Percentiles rank a stretch among this genome's conserved stretches.
These are phyloP conservation scores for Samia ricini DNA, from an alignment of 1,140 invertebrate genomes.

Conservation along the genomic window DNA sequence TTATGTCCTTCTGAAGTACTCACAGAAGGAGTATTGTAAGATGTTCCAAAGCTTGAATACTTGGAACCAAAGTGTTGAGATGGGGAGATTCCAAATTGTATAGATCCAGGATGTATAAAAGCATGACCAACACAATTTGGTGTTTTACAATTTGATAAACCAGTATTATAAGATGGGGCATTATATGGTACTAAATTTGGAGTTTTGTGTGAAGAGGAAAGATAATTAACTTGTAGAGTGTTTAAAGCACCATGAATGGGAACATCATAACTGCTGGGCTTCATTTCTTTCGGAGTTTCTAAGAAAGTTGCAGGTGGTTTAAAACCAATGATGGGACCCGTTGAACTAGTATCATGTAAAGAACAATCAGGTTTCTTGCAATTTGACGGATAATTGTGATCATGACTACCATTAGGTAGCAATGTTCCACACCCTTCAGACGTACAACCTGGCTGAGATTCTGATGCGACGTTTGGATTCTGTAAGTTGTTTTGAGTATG, in stretches of 20 bases:
- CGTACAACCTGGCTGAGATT: too few relatives aligned
- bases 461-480: background rate
- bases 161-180: background rate
- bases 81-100: background rate
- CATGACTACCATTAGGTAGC: too few relatives aligned
- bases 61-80: background rate
- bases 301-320: slow-evolving; percentile 21
- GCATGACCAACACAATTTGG: slow-evolving; percentile 20
- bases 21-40: background rate
- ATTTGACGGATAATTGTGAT: background rate
- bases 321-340: background rate
- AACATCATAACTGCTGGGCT: slow-evolving; percentile 48
- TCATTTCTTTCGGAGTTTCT: slow-evolving; percentile 32
- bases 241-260: slow-evolving; percentile 32
- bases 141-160: slow-evolving; percentile 7
- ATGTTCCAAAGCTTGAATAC: background rate
- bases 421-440: too few relatives aligned
- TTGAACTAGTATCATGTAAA: background rate
- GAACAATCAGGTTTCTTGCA: background rate
- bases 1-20: background rate
- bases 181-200: background rate
- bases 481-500: background rate
- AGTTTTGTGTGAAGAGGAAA: background rate
- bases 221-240: background rate
- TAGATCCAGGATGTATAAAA: slow-evolving; percentile 3